Base-by-base conservation (phyloP, 2,797 vertebrate species). In the Hyperoplus lanceolatus region DNA sequence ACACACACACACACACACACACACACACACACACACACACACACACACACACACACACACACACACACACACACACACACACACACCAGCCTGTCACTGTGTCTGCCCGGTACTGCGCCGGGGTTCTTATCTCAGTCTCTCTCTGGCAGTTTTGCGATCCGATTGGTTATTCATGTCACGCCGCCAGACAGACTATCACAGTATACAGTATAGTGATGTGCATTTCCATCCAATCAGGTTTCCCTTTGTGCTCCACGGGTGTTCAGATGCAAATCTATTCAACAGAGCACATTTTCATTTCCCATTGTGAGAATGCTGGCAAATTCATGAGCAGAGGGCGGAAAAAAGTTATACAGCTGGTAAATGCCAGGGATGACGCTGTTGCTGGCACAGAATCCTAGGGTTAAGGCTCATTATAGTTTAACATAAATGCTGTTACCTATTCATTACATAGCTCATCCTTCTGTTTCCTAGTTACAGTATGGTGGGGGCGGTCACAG, bases 191-290 rank as follows among this genome's bases (percentile, higher is more conserved):
- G 87, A 78, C 83, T 71, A 89, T 92, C 90, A 89, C 90, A 93
- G 93, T 93, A 93, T 92, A 83, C 84, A 29, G 29, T 29, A 83
- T 90, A 82, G 90, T 83, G 84, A 89, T 87, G 89, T 91, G 93
- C 84, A 84, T 93, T 93, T 92, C 90, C 91, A 93, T 93, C 92
- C 94, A 94, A 93, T 94, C 92, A 93, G 89, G 85, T 80, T 84
- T 90, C 79, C 84, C 81, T 92, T 93, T 93, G 93, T 93, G 83
- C 89, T 90, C 80, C 59, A 72, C 83, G 91, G 89, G 90, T 91
- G 92, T 93, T 93, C 92, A 91, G 88, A 94, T 94, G 93, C 92
- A 94, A 94, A 94, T 93, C 91, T 90, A 86, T 89, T 93, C 93
- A 90, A 92, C 82, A 86, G 89, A 90, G 88, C 93, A 91, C 88